Conservation (phyloP, 2,113 vertebrate genomes). For the Gnathonemus longibarbis region DNA sequence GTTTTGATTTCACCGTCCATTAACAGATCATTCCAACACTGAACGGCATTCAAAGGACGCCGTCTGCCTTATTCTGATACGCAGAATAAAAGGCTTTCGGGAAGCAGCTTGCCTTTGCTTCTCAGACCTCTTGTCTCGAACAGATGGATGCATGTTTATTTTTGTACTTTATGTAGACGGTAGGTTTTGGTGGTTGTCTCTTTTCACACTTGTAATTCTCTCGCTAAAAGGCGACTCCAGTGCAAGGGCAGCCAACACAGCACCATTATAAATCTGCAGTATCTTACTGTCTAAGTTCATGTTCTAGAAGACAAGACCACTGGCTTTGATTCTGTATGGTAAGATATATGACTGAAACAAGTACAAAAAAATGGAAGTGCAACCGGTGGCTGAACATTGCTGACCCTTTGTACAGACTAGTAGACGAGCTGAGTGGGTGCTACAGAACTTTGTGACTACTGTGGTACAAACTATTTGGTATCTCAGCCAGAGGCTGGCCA, state of each 20-base stretch:
- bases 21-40: background rate
- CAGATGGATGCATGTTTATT: background rate
- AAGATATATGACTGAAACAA: background rate
- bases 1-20: constrained; percentile 1
- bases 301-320: background rate
- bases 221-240: constrained; percentile 1
- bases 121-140: background rate
- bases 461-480: background rate
- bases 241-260: background rate
- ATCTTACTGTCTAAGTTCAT: background rate
- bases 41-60: background rate
- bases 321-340: background rate
- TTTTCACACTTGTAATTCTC: constrained; percentile 8
- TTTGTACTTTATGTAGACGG: background rate
- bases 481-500: background rate
- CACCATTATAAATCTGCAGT: background rate
- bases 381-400: background rate
- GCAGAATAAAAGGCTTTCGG: background rate
- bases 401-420: background rate
- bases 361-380: background rate
- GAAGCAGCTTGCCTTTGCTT: background rate
- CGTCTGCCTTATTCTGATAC: background rate
- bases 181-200: background rate
- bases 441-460: background rate
- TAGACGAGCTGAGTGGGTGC: background rate